A percentile compares a stretch with the other conserved stretches of the same genome.
phyloP scores from a whole-genome alignment of 1,140 invertebrate genomes.

The Caenorhabditis inopinata region DNA sequence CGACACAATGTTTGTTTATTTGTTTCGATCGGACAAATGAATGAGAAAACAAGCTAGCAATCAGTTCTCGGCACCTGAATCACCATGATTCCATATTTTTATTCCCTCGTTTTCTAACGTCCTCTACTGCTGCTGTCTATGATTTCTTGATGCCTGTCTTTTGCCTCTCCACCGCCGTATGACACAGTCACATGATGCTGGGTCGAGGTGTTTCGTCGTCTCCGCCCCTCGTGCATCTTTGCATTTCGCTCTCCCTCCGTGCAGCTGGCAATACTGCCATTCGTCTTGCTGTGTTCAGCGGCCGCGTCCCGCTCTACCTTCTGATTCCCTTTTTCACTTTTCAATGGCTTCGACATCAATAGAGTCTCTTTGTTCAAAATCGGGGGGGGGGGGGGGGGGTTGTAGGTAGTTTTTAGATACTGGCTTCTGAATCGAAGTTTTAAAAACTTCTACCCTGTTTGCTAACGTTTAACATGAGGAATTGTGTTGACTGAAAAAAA shows the following conservation, averaged over 20 bases:
- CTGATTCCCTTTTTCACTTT: not conserved
- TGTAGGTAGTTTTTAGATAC: no score
- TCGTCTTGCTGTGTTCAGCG: conserved; percentile 20
- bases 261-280: conserved; percentile 1
- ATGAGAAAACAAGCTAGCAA: not conserved
- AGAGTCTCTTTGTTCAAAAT: not conserved
- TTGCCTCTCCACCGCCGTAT: conserved; percentile 12
- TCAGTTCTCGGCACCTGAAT: not conserved
- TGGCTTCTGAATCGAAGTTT: not conserved
- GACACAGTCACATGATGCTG: conserved; percentile 29
- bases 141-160: not conserved
- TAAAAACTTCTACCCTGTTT: no score
- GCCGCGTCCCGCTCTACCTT: not conserved
- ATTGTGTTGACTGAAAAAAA: no score
- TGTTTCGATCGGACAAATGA: not conserved
- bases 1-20: no score
- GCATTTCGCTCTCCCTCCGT: not conserved
- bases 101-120: not conserved
- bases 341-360: not conserved
- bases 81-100: not conserved
- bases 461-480: no score
- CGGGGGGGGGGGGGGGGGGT: no score
- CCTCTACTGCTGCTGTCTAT: not conserved
- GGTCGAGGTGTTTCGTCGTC: not conserved
- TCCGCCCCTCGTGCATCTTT: not conserved